Evolutionary conservation across 1,140 invertebrate species (phyloP).

Genomic region (Globodera rostochiensis): DNA sequence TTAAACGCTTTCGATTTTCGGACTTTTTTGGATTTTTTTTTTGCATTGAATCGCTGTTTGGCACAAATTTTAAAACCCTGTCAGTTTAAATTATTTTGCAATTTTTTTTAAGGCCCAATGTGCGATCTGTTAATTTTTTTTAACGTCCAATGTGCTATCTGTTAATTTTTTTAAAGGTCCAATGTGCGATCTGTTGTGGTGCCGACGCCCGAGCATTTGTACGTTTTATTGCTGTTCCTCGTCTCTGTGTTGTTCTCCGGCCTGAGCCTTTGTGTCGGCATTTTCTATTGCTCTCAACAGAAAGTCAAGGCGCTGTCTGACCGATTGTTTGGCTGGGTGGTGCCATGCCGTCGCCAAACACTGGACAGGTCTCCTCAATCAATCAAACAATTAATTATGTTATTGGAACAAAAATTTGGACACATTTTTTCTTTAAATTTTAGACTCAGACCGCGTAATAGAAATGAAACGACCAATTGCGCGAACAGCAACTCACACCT

Average conservation of each 20-base stretch:
- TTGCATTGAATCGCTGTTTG: no score
- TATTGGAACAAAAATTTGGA: no score
- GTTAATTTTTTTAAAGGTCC: no score
- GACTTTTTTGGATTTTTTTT: neutral
- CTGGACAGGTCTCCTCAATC: neutral
- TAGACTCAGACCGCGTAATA: neutral
- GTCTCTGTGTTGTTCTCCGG: conserved; percentile 45
- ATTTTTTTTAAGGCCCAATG: conserved; percentile 76
- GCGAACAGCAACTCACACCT: conserved; percentile 9
- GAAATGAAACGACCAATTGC: neutral
- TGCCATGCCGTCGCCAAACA: neutral
- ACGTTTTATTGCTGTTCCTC: conserved; percentile 39
- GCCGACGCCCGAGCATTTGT: conserved; percentile 1
- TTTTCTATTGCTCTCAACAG: conserved; percentile 35
- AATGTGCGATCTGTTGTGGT: conserved; percentile 98
- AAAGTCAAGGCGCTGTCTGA: conserved; percentile 31
- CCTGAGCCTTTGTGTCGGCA: conserved; percentile 47
- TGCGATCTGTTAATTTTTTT: no score
- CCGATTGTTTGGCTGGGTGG: conserved; percentile 20
- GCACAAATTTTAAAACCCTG: neutral
- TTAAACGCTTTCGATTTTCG: neutral
- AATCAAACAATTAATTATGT: no score
- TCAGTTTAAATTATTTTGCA: neutral
- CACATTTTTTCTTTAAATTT: no score
- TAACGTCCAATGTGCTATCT: no score